Base-by-base conservation (phyloP, 1,140 invertebrate genomes). In the Dysdera silvatica region DNA sequence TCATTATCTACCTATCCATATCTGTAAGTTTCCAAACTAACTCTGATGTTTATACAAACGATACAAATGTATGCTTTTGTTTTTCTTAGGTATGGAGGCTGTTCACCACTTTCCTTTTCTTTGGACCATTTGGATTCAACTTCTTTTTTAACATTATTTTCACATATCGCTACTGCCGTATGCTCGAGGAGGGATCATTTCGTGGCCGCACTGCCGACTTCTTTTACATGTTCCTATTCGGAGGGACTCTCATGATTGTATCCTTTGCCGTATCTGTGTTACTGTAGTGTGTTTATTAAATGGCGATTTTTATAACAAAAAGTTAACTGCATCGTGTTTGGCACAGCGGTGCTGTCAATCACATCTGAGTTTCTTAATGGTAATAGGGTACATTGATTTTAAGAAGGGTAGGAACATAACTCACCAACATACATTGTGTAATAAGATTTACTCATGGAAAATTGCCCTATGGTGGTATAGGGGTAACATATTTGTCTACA, bases 131-230 rank as follows among this genome's bases (percentile, higher is more conserved):
- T 74, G 95, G 96, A 16, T 98, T 99, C 76, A 98, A 95, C 78
- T 99, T 99, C 74, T 86, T 99, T 70, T 99, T 99, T 80, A 99
- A 99, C 76, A 94, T 99, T 83, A 94, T 99, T 74, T 99, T 99
- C 76, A 96, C 94, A 33, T 98, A 98, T 79, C 87, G 93, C 71
- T 99, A 99, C 78, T 99, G 96, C 79, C 84, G 94, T 61, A 97
- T 98, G 91, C 77, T 99, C 54, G 97, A 99, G 78, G 96, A 99
- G 78, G 94, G 93, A 24, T 97, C 94, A 14, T 99, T 98, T 76
- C 82, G 95, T 68, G 90, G 91, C 49, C 83, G 88, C 70, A 96
- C 94, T 66, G 91, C 95, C 65, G 97, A 99, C 78, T 99, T 99
- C 81, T 88, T 99, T 57, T 93, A 94, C 81, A 98, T 99, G 95